A percentile compares a stretch with the other conserved stretches of the same genome.
Conservation (phyloP, 1,140 invertebrate species). For the Spodoptera frugiperda region DNA sequence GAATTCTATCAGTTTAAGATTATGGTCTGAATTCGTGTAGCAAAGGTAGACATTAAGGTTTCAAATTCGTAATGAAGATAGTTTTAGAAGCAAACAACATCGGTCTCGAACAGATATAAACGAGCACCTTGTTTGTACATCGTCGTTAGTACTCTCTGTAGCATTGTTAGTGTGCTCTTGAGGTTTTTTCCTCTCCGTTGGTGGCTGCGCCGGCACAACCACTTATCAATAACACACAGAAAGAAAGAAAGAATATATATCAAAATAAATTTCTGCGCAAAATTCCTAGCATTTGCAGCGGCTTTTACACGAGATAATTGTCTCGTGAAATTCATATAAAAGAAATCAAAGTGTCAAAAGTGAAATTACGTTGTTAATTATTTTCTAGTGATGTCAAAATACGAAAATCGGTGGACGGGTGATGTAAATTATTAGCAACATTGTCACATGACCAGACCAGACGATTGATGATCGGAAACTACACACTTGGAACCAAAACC, state of each 20-base stretch:
- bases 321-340: constrained; percentile 1
- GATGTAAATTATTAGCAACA: constrained; percentile 1
- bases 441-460: constrained; percentile 4
- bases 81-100: constrained; percentile 3
- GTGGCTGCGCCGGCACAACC: constrained; percentile 83
- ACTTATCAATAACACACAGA: no score
- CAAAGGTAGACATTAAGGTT: no score
- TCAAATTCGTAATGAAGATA: background rate
- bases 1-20: no score
- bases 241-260: background rate
- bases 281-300: background rate
- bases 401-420: background rate
- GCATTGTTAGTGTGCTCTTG: constrained; percentile 72
- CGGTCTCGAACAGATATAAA: constrained; percentile 13
- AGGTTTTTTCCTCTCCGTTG: constrained; percentile 68
- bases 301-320: background rate
- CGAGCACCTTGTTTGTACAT: constrained; percentile 73
- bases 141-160: constrained; percentile 74
- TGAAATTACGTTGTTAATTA: constrained; percentile 27
- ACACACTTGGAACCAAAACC: background rate
- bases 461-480: constrained; percentile 10
- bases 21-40: no score
- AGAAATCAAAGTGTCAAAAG: constrained; percentile 9
- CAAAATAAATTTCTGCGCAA: background rate
- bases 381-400: constrained; percentile 12